A percentile compares a stretch with the other conserved stretches of the same genome.
Conservation (phyloP, 2,888 invertebrate genomes). For the Nysson spinosus region DNA sequence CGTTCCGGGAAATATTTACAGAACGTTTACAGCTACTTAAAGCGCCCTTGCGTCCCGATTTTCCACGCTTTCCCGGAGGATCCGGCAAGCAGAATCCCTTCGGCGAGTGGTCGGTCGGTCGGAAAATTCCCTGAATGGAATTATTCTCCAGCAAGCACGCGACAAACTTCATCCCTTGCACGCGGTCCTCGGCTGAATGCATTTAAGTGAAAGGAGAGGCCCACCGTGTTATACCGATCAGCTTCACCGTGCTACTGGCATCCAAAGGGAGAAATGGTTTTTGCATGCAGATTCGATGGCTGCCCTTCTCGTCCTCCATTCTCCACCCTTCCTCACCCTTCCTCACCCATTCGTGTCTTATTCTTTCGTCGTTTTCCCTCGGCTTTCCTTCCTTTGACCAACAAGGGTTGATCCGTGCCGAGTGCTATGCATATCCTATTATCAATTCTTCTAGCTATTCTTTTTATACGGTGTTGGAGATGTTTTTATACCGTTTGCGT, state of each 20-base stretch:
- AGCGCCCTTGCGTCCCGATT: too few relatives aligned
- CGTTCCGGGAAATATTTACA: too few relatives aligned
- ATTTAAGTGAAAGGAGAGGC: slow-evolving; percentile 45
- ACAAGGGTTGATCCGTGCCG: background rate
- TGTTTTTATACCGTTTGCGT: too few relatives aligned
- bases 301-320: slow-evolving; percentile 28
- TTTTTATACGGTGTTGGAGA: too few relatives aligned
- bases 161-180: slow-evolving; percentile 56
- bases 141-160: slow-evolving; percentile 53
- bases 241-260: slow-evolving; percentile 27
- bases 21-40: too few relatives aligned
- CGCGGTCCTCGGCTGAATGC: slow-evolving; percentile 51
- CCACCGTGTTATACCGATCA: slow-evolving; percentile 34
- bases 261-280: slow-evolving; percentile 68
- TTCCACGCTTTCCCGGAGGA: slow-evolving; percentile 11
- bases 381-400: background rate
- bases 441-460: too few relatives aligned
- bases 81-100: slow-evolving; percentile 8
- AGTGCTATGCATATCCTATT: too few relatives aligned
- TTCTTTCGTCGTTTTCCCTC: slow-evolving; percentile 11
- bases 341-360: slow-evolving; percentile 22
- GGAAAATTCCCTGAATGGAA: slow-evolving; percentile 58
- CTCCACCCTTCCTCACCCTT: slow-evolving; percentile 18
- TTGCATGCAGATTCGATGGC: slow-evolving; percentile 72
- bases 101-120: slow-evolving; percentile 39